phyloP scores from a whole-genome alignment of 2,888 invertebrate genomes.

The Junonia oenone region DNA sequence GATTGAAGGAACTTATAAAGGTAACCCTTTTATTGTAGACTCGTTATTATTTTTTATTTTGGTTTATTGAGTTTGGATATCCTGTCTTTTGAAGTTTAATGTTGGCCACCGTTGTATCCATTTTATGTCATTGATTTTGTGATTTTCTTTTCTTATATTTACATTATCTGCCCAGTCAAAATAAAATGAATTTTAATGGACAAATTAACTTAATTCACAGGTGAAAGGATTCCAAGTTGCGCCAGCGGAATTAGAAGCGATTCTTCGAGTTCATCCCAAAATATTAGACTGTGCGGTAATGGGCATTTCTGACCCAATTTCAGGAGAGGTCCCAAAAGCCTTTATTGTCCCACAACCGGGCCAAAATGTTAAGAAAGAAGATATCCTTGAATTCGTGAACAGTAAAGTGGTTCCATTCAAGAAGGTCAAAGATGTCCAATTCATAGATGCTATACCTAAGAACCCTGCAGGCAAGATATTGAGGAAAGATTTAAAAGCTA shows the following conservation, averaged over 20 bases:
- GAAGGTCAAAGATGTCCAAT: conserved; percentile 82
- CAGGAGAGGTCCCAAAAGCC: conserved; percentile 90
- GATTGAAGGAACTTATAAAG: conserved; percentile 91
- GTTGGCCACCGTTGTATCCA: no score
- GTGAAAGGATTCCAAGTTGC: conserved; percentile 89
- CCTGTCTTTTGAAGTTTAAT: no score
- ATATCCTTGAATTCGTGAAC: conserved; percentile 83
- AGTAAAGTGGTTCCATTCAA: conserved; percentile 87
- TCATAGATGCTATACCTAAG: conserved; percentile 85
- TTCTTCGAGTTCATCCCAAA: conserved; percentile 85
- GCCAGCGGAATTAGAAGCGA: conserved; percentile 91
- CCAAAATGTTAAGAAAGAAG: conserved; percentile 65
- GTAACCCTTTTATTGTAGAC: conserved; percentile 35
- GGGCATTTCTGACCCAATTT: conserved; percentile 84
- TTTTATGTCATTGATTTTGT: no score
- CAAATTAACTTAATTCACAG: no score
- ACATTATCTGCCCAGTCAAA: no score
- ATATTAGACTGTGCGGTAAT: conserved; percentile 91
- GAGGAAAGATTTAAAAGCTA: conserved; percentile 78
- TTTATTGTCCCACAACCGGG: conserved; percentile 80
- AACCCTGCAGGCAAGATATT: conserved; percentile 89
- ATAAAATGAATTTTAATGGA: no score
- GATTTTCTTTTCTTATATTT: no score
- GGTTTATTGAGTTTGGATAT: no score
- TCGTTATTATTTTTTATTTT: no score